Evolutionary conservation across 2,113 vertebrate genomes (phyloP).

Genomic region (Morone saxatilis): DNA sequence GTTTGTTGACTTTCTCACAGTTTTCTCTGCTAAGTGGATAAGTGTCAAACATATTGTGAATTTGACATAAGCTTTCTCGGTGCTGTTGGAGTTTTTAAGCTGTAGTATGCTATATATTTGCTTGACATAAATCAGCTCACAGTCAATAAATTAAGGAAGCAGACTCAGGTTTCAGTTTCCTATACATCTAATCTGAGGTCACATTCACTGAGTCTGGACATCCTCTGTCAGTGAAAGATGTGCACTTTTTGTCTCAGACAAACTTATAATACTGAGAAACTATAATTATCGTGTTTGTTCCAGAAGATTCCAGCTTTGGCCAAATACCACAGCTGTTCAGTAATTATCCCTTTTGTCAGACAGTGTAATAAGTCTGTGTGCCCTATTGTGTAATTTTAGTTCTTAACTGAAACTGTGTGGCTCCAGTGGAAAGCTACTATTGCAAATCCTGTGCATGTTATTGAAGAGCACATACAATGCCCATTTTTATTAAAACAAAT

Average conservation of each 20-base stretch:
- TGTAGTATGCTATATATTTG: background rate
- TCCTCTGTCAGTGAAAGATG: background rate
- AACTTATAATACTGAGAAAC: slow-evolving; percentile 29
- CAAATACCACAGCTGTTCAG: slow-evolving; percentile 46
- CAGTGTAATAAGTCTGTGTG: slow-evolving; percentile 8
- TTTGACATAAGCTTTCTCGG: background rate
- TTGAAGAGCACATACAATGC: background rate
- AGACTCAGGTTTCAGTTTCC: background rate
- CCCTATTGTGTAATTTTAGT: slow-evolving; percentile 28
- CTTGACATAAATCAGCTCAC: background rate
- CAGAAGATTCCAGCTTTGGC: slow-evolving; percentile 37
- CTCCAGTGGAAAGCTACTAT: background rate
- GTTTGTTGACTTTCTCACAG: background rate
- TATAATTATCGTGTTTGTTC: slow-evolving; percentile 37
- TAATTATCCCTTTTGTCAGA: slow-evolving; percentile 38
- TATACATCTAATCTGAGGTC: background rate
- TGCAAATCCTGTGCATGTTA: background rate
- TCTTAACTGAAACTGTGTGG: slow-evolving; percentile 2
- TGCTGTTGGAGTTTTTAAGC: background rate
- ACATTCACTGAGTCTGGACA: slow-evolving; percentile 6
- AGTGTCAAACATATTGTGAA: background rate
- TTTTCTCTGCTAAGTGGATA: background rate
- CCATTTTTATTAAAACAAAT: background rate
- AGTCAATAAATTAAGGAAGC: background rate
- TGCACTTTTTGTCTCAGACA: slow-evolving; percentile 6